These are phyloP conservation scores for Alligator mississippiensis DNA, from an alignment of 2,113 vertebrate genomes.

Conservation along the genomic window DNA sequence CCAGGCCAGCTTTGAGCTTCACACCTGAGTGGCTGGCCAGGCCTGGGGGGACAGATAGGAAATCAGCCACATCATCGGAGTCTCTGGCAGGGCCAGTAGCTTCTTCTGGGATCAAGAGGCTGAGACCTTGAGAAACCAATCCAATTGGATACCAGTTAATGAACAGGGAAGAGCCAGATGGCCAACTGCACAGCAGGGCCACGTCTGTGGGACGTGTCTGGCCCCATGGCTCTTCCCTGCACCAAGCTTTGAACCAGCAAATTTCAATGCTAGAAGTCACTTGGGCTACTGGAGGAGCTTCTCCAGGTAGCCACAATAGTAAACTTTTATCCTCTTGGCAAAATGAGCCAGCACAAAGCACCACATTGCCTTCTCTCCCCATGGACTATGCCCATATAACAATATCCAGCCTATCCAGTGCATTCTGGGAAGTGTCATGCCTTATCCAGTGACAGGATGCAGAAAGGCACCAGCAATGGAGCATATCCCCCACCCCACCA, in stretches of 20 bases:
- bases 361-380: neutral
- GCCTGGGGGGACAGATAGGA: too few species aligned
- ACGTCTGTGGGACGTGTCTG: too few species aligned
- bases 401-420: neutral
- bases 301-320: neutral
- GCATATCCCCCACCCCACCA: neutral
- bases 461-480: neutral
- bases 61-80: neutral
- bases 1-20: too few species aligned
- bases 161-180: neutral
- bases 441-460: neutral
- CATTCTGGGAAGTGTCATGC: neutral
- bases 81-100: neutral
- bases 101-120: neutral
- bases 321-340: neutral
- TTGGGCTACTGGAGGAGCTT: neutral
- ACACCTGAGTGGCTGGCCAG: too few species aligned
- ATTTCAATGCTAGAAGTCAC: neutral
- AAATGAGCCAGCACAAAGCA: neutral
- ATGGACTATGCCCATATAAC: too few species aligned
- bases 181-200: neutral
- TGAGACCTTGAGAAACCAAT: neutral
- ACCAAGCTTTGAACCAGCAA: neutral
- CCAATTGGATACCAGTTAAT: neutral
- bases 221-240: neutral